Evolutionary conservation across 2,797 vertebrate genomes (phyloP), one percentile per base, ranked within the genome.

Genomic region (Hipposideros larvatus): DNA sequence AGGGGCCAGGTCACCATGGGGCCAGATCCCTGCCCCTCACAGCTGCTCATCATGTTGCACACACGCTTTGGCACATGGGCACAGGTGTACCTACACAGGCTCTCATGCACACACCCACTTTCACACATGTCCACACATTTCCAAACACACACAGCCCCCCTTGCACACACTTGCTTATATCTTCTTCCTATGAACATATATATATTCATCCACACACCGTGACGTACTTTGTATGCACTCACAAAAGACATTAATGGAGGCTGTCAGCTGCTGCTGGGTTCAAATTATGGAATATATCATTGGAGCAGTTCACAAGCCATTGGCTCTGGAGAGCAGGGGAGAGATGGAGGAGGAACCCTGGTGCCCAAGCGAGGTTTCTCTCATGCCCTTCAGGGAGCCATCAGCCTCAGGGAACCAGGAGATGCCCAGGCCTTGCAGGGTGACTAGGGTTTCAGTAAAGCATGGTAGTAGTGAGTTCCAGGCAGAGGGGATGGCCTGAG

Each of bases 381-480:
- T 13, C 18, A 3, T 48, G 70, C 6, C 68, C 48, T 82, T 59
- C 48, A 1, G 4, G 71, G 61, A 90, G 59, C 15, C 37, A 43
- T 13, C 24, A 26, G 57, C 70, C 80, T 91, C 43, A 6, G 57
- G 37, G n/a, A n/a, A 53, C 46, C 8, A 26, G 41, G 37, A 83
- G 55, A 46, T 1, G 11, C 37, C 37, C 75, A 48, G 66, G 16
- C 21, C 73, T 85, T 70, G 6, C 37, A 24, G 19, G 55, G 57
- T 15, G 31, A 53, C 51, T 15, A 87, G 51, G 68, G 28, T 95
- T 91, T 90, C 55, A 86, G 6, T 24, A 57, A 55, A 65, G 66
- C 0, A 0, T 34, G 22, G 53, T 37, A 15, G 11, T 11, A 1
- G 3, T 31, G 22, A 14, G 4, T 53, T 46, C 57, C 31, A 51